Evolutionary conservation across 2,888 invertebrate species (phyloP).

Genomic region (Cephus sareptanus): DNA sequence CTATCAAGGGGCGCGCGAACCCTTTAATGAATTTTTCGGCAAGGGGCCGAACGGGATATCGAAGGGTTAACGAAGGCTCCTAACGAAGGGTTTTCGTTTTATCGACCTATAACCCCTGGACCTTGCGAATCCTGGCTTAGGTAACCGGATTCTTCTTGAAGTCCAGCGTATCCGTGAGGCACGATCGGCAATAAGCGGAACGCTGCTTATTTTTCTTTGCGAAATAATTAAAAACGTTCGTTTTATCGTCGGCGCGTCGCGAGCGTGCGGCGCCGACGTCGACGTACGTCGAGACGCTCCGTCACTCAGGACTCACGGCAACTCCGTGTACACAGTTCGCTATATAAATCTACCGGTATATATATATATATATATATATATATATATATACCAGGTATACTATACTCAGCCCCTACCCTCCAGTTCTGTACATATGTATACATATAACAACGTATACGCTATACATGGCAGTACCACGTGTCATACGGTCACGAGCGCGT

Average conservation of each 20-base stretch:
- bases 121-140: not conserved
- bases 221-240: conserved; percentile 1
- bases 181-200: not conserved
- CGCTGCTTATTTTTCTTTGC: not conserved
- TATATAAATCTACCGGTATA: not conserved
- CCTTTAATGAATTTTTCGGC: not conserved
- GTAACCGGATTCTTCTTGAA: not conserved
- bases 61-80: not conserved
- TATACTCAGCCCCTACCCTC: not conserved
- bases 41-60: not conserved
- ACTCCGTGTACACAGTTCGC: not conserved
- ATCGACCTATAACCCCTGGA: not conserved
- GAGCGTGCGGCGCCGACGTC: not conserved
- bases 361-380: too few relatives aligned
- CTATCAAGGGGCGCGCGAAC: not conserved
- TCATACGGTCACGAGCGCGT: not conserved
- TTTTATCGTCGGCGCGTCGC: not conserved
- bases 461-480: not conserved
- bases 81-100: not conserved
- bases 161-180: not conserved
- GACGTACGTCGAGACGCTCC: not conserved
- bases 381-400: not conserved
- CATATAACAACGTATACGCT: too few relatives aligned
- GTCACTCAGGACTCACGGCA: not conserved
- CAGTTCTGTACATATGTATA: not conserved